Percentiles rank a stretch among this genome's conserved stretches.
Conservation (phyloP, 2,888 invertebrate species). For the Anarsia innoxiella region DNA sequence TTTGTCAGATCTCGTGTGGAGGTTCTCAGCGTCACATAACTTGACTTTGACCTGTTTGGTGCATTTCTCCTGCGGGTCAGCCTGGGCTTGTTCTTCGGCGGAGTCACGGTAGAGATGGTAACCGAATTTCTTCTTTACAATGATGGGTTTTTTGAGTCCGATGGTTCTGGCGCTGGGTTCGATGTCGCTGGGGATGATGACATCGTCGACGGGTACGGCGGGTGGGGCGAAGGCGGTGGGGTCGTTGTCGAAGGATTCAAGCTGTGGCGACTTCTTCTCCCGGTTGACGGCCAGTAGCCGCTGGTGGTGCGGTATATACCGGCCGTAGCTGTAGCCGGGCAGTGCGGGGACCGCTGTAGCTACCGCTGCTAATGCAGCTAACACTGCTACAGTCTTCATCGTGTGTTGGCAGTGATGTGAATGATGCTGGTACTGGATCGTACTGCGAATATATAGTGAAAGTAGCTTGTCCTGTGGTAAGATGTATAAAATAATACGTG, state of each 20-base stretch:
- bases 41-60: slow-evolving; percentile 54
- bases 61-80: slow-evolving; percentile 44
- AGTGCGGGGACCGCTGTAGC: slow-evolving; percentile 47
- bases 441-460: slow-evolving; percentile 50
- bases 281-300: slow-evolving; percentile 27
- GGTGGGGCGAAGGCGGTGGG: not conserved
- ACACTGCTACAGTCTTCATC: slow-evolving; percentile 58
- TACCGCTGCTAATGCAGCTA: slow-evolving; percentile 44
- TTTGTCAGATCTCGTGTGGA: slow-evolving; percentile 23
- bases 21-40: slow-evolving; percentile 40
- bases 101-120: slow-evolving; percentile 51
- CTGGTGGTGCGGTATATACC: slow-evolving; percentile 18
- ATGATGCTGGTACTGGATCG: slow-evolving; percentile 42
- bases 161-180: slow-evolving; percentile 34
- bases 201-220: slow-evolving; percentile 12
- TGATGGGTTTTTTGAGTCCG: slow-evolving; percentile 41
- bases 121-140: slow-evolving; percentile 50
- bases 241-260: slow-evolving; percentile 3
- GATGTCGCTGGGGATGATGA: slow-evolving; percentile 10
- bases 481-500: slow-evolving; percentile 45
- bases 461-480: slow-evolving; percentile 18
- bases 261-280: slow-evolving; percentile 40
- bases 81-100: slow-evolving; percentile 47
- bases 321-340: slow-evolving; percentile 28
- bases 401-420: slow-evolving; percentile 33